Evolutionary conservation across 2,113 vertebrate genomes (phyloP).

Genomic region (Nymphicus hollandicus): DNA sequence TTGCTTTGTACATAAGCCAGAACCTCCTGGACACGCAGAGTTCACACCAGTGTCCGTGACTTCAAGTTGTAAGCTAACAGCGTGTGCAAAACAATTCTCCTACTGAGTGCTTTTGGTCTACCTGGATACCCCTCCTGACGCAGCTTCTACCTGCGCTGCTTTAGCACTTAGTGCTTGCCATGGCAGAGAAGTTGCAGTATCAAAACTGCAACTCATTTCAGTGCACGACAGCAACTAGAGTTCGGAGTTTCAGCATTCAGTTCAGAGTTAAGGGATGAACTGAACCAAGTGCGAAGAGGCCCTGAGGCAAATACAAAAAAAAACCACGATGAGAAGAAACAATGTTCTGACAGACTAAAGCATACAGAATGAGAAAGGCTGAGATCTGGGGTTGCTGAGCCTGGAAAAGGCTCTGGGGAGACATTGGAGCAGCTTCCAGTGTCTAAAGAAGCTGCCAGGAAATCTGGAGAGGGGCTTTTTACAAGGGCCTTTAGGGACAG

Average conservation of each 20-base stretch:
- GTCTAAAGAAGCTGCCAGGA: background rate
- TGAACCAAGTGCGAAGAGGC: fast-evolving
- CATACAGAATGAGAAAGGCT: background rate
- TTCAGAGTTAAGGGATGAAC: background rate
- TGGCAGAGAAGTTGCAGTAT: background rate
- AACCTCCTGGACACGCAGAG: background rate
- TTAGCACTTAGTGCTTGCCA: fast-evolving
- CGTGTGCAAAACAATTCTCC: background rate
- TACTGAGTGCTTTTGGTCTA: fast-evolving
- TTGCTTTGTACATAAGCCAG: background rate
- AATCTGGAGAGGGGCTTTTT: background rate
- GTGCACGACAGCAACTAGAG: fast-evolving
- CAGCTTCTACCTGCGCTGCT: background rate
- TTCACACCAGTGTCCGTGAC: fast-evolving
- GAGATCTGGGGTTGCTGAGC: background rate
- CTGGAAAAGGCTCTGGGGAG: background rate
- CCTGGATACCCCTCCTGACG: background rate
- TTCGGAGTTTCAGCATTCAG: background rate
- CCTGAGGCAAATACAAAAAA: background rate
- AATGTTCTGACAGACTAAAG: background rate
- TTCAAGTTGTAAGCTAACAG: too few species aligned
- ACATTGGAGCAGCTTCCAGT: background rate
- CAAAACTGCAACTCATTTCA: background rate
- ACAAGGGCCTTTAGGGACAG: background rate
- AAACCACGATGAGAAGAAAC: background rate